A percentile compares a stretch with the other conserved stretches of the same genome.
These are phyloP conservation scores for Oriolus oriolus DNA, from an alignment of 2,113 vertebrate genomes.

Conservation along the genomic window DNA sequence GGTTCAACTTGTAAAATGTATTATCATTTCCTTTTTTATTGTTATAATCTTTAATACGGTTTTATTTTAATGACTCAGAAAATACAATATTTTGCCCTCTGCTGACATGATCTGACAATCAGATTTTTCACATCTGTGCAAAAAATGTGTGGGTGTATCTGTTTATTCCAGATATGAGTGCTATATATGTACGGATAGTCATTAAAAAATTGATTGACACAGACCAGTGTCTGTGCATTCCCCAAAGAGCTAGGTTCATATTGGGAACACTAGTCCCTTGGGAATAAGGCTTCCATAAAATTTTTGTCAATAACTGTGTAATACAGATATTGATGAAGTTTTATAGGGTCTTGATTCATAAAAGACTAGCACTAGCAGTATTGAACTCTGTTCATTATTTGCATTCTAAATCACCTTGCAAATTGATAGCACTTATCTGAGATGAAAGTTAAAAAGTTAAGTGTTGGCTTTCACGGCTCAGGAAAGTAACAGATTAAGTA, in stretches of 20 bases:
- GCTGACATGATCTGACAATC: background rate
- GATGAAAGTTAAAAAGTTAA: slow-evolving; percentile 58
- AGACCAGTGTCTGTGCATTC: background rate
- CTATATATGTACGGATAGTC: background rate
- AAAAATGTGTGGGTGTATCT: background rate
- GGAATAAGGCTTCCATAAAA: slow-evolving; percentile 39
- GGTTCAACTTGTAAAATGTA: background rate
- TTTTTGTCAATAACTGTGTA: slow-evolving; percentile 43
- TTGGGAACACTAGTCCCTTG: background rate
- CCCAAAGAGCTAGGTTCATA: background rate
- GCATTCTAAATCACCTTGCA: slow-evolving; percentile 53
- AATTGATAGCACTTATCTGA: slow-evolving; percentile 59
- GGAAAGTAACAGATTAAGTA: slow-evolving; percentile 42
- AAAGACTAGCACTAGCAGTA: slow-evolving; percentile 4
- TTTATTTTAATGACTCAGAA: background rate
- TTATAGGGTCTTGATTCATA: slow-evolving; percentile 57
- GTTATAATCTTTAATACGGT: background rate
- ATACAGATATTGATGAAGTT: slow-evolving; percentile 61
- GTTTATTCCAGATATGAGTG: background rate
- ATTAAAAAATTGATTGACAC: background rate
- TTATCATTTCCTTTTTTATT: background rate
- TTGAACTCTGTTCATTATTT: slow-evolving; percentile 42
- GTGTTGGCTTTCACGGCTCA: slow-evolving; percentile 13
- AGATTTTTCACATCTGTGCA: background rate
- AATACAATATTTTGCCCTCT: background rate